Evolutionary conservation across 2,113 vertebrate species (phyloP), one percentile per base, ranked within the genome.

Genomic region (Excalfactoria chinensis): DNA sequence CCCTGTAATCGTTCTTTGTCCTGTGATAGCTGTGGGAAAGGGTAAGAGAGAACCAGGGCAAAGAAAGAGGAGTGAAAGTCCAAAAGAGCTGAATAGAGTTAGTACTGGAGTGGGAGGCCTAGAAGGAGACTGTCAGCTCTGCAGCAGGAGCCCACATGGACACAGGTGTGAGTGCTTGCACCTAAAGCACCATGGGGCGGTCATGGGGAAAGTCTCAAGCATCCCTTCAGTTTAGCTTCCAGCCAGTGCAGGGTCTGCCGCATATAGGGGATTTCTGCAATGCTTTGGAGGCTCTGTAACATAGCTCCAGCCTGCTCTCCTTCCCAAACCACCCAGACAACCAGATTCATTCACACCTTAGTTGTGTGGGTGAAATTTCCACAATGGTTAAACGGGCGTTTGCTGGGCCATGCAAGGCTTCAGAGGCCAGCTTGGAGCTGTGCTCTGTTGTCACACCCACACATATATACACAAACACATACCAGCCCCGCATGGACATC

Each of bases 391-490:
- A 77, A 60, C 1, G 2, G 35, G 22, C 34, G 3, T 40, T 70
- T 53, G 17, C 49, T 5, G 2, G 69, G 28, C 37, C 11, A 2
- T 1, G 2, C 46, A 2, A 17, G 48, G 51, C 56, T 84, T 64
- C 6, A 5, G 90, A 63, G 49, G 40, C 46, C 82, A 74, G 37
- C 78, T 64, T 0, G 0, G 15, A 26, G 56, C 23, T 4, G 1
- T 2, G 0, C 34, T 69, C 32, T 88, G 64, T 87, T 78, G 3
- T 74, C 79, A 46, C 91, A 48, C 89, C 92, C 92, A 95, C 95
- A 32, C 51, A 17, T 0, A 0, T 34, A 8, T 6, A 28, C 37
- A 43, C 34, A 35, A 0, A 4, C 46, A 32, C 5, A 0, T 12
- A 79, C 32, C 49, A 67, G 3, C 71, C 82, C 59, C 30, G 1